These are phyloP conservation scores for Botia almorhae DNA, from an alignment of 2,797 vertebrate species.

Conservation along the genomic window DNA sequence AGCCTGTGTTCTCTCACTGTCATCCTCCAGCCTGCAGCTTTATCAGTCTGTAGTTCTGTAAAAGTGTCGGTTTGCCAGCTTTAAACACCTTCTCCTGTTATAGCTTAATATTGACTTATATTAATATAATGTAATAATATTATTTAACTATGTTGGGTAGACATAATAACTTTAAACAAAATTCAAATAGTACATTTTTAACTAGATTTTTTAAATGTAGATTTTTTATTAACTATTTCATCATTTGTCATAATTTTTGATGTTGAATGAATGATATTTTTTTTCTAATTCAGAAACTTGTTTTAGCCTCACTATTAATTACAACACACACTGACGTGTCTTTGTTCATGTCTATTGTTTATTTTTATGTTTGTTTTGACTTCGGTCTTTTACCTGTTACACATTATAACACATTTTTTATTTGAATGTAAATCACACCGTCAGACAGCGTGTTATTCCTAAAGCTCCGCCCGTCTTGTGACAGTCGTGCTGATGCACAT, in stretches of 20 bases:
- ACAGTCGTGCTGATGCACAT: slow-evolving; percentile 11
- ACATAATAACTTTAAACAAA: too few species aligned
- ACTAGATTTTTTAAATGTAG: too few species aligned
- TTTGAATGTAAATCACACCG: background rate
- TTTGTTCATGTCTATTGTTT: background rate
- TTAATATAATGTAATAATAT: too few species aligned
- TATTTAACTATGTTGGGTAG: too few species aligned
- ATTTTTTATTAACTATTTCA: too few species aligned
- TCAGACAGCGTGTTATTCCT: background rate
- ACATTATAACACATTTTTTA: background rate
- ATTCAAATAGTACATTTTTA: too few species aligned
- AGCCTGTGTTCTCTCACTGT: slow-evolving; percentile 23
- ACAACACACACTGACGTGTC: background rate
- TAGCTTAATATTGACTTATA: background rate
- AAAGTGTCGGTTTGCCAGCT: background rate
- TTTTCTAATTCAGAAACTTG: too few species aligned
- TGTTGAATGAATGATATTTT: too few species aligned
- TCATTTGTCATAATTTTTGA: too few species aligned
- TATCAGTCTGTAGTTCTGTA: background rate
- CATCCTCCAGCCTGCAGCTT: background rate
- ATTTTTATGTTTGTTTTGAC: background rate
- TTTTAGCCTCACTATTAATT: background rate
- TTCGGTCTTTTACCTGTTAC: background rate
- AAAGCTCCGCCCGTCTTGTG: background rate
- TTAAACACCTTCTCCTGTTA: background rate